Percentiles rank a stretch among this genome's conserved stretches.
Evolutionary conservation across 2,888 invertebrate genomes (phyloP).

Genomic region (Aporophyla nigra): DNA sequence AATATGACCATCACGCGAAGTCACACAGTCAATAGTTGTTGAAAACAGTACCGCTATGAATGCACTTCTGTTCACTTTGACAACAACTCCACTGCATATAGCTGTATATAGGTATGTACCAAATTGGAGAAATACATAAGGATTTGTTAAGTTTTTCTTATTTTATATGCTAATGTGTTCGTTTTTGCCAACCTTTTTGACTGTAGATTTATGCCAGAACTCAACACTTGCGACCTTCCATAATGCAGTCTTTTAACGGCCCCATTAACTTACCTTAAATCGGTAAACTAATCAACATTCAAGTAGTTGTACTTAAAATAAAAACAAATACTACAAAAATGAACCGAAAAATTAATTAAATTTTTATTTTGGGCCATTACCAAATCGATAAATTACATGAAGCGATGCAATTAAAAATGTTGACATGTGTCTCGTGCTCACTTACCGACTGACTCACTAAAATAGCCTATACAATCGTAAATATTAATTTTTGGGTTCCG

Average conservation of each 20-base stretch:
- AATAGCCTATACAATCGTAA: conserved; percentile 70
- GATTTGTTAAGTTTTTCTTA: neutral
- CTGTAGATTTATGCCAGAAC: conserved; percentile 37
- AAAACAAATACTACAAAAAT: conserved; percentile 72
- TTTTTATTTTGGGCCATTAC: conserved; percentile 74
- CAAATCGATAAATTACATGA: conserved; percentile 72
- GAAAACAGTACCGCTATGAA: neutral
- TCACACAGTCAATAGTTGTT: neutral
- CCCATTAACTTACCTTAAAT: conserved; percentile 55
- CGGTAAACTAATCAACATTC: conserved; percentile 59
- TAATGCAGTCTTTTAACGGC: conserved; percentile 46
- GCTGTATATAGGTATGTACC: neutral
- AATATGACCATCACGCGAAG: too few species aligned
- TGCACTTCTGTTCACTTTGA: neutral
- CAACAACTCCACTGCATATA: neutral
- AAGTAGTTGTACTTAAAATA: conserved; percentile 67
- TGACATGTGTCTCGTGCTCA: conserved; percentile 73
- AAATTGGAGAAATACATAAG: conserved; percentile 3
- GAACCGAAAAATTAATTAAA: conserved; percentile 75
- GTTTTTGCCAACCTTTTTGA: conserved; percentile 20
- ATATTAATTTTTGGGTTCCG: conserved; percentile 62
- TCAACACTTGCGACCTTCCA: conserved; percentile 16
- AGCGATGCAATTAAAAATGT: conserved; percentile 75
- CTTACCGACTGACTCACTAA: conserved; percentile 64
- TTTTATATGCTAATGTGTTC: neutral